Conservation (phyloP, 2,888 invertebrate species). For the Oxytorus armatus region DNA sequence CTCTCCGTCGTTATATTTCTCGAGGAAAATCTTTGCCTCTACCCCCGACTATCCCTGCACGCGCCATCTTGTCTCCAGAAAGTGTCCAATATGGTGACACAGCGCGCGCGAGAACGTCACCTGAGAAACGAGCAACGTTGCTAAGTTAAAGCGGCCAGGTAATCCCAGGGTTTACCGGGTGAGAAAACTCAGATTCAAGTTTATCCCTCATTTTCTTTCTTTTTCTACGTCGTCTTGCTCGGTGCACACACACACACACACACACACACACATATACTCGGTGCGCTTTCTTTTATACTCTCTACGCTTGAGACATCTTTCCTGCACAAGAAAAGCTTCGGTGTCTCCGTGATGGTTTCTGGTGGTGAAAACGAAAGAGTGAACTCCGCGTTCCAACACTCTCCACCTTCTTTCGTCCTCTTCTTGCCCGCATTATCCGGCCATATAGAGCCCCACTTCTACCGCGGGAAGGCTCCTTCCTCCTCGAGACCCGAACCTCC, state of each 20-base stretch:
- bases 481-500: conserved; percentile 37
- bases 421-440: neutral
- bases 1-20: conserved; percentile 45
- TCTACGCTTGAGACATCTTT: conserved; percentile 17
- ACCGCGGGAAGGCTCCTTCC: conserved; percentile 29
- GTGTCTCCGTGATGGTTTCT: conserved; percentile 41
- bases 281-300: conserved; percentile 54
- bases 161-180: conserved; percentile 80
- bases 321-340: conserved; percentile 9
- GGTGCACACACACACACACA: neutral
- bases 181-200: conserved; percentile 81
- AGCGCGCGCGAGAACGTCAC: conserved; percentile 73
- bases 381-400: conserved; percentile 18
- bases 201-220: conserved; percentile 77
- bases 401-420: neutral
- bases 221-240: conserved; percentile 25
- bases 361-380: conserved; percentile 46
- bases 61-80: conserved; percentile 66
- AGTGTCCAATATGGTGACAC: conserved; percentile 81
- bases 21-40: conserved; percentile 49
- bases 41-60: neutral
- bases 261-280: neutral
- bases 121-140: conserved; percentile 81
- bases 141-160: conserved; percentile 80
- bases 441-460: neutral